Conservation (phyloP, 2,797 vertebrate genomes). For the Manis pentadactyla region DNA sequence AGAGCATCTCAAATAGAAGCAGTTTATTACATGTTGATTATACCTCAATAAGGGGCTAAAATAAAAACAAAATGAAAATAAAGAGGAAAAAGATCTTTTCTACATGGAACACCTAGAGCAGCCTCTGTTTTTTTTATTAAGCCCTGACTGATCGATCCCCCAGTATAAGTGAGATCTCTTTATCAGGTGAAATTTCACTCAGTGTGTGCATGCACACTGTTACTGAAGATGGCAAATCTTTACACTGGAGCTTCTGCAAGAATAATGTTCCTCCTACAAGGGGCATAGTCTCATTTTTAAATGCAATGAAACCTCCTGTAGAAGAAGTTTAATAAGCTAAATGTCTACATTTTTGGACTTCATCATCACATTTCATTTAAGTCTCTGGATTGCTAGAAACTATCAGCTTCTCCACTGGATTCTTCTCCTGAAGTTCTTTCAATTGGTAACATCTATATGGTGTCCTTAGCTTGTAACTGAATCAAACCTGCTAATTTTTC, state of each 20-base stretch:
- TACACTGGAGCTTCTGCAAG: background rate
- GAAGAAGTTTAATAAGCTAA: background rate
- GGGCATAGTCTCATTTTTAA: slow-evolving; percentile 36
- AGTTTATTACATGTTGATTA: background rate
- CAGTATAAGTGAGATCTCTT: background rate
- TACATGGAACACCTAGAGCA: background rate
- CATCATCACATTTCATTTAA: background rate
- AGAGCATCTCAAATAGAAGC: background rate
- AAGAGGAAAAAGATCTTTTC: background rate
- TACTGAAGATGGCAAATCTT: slow-evolving; percentile 25
- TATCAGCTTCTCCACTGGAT: background rate
- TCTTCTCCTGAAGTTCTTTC: slow-evolving; percentile 16
- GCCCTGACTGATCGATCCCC: background rate
- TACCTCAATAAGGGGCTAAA: background rate
- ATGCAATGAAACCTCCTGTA: background rate
- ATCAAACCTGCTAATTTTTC: slow-evolving; percentile 28
- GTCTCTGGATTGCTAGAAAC: background rate
- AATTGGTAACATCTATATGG: background rate
- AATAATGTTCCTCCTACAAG: background rate
- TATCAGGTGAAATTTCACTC: slow-evolving; percentile 22
- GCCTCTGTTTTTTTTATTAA: background rate
- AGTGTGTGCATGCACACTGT: background rate
- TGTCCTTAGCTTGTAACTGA: background rate
- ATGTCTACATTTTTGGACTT: background rate
- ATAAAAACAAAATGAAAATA: background rate